These are phyloP conservation scores for Synergus japonicus DNA, from an alignment of 2,888 invertebrate species.

Conservation along the genomic window DNA sequence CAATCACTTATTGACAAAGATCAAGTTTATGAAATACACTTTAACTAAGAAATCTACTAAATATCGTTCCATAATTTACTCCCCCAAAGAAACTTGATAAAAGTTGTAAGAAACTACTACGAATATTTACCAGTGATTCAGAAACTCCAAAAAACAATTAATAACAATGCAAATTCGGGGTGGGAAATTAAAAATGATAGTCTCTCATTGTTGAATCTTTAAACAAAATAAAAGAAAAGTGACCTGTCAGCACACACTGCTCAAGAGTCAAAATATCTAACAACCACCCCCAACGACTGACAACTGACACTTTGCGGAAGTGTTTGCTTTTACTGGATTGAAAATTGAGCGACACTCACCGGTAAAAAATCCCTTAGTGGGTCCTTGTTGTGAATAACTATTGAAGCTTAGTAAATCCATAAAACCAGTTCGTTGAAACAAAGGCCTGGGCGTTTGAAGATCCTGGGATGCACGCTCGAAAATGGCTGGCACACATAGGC, in stretches of 20 bases:
- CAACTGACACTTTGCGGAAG: slow-evolving; percentile 21
- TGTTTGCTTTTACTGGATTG: background rate
- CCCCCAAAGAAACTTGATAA: background rate
- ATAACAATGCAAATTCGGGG: background rate
- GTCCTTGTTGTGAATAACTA: background rate
- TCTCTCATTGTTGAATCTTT: background rate
- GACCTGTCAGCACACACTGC: background rate
- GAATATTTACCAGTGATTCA: background rate
- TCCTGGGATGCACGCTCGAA: slow-evolving; percentile 36
- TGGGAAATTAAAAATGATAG: background rate
- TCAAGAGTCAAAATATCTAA: background rate
- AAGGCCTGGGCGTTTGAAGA: slow-evolving; percentile 35
- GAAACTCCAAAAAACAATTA: background rate
- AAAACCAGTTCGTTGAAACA: slow-evolving; percentile 21
- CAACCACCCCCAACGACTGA: slow-evolving; percentile 31
- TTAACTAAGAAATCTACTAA: background rate
- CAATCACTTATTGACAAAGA: slow-evolving; percentile 8
- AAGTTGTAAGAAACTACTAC: background rate
- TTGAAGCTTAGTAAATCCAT: slow-evolving; percentile 29
- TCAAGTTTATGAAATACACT: background rate
- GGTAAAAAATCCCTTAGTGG: background rate
- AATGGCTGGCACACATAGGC: slow-evolving; percentile 38
- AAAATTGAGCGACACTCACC: slow-evolving; percentile 23
- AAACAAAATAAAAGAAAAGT: background rate
- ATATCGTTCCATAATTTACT: background rate